Percentiles rank a stretch among this genome's conserved stretches.
These are phyloP conservation scores for Hetaerina americana DNA, from an alignment of 1,140 invertebrate species.

Conservation along the genomic window DNA sequence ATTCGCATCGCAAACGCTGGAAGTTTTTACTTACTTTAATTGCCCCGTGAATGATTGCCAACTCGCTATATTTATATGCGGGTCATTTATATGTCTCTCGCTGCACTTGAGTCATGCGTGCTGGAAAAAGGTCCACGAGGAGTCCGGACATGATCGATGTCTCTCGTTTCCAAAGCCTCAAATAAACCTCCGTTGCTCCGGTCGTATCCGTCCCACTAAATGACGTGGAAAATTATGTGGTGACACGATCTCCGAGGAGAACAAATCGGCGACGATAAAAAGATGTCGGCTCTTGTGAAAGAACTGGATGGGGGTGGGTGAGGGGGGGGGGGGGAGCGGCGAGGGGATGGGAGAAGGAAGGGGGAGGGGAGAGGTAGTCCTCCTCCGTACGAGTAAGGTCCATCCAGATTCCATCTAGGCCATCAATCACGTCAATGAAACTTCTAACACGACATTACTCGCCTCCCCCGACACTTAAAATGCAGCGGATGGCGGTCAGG, in stretches of 20 bases:
- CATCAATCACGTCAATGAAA: neutral
- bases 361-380: too few relatives aligned
- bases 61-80: too few relatives aligned
- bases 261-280: neutral
- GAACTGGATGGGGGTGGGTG: neutral
- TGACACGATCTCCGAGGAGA: neutral
- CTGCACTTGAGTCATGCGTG: too few relatives aligned
- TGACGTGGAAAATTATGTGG: neutral
- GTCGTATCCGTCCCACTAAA: neutral
- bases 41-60: too few relatives aligned
- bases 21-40: too few relatives aligned
- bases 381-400: neutral
- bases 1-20: too few relatives aligned
- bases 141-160: neutral
- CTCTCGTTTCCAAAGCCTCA: neutral
- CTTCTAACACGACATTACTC: neutral
- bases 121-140: too few relatives aligned
- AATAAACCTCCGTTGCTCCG: neutral
- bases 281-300: neutral
- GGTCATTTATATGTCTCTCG: too few relatives aligned
- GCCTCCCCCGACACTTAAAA: neutral
- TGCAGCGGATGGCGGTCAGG: neutral
- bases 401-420: neutral
- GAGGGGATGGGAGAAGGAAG: too few relatives aligned
- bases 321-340: too few relatives aligned